phyloP scores from a whole-genome alignment of 2,797 vertebrate species.

The Enteromius treurensis region DNA sequence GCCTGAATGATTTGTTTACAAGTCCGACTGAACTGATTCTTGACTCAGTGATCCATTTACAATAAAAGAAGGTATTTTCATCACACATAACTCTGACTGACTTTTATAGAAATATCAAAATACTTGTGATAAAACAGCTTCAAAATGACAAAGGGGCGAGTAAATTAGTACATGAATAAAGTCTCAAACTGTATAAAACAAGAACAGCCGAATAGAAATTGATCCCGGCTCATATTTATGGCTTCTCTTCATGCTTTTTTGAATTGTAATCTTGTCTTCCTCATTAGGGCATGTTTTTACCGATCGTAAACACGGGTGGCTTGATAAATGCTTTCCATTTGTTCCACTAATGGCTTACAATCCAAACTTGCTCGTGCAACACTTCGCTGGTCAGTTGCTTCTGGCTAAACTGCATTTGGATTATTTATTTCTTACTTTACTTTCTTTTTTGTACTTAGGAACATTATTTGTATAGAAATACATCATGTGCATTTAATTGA shows the following conservation, averaged over 20 bases:
- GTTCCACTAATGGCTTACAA: constrained; percentile 40
- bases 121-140: neutral
- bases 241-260: constrained; percentile 11
- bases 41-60: neutral
- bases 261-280: constrained; percentile 26
- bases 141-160: neutral
- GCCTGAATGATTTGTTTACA: neutral
- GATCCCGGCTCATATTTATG: constrained; percentile 3
- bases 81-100: neutral
- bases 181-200: neutral
- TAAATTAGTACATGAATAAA: neutral
- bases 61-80: neutral
- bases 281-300: constrained; percentile 33
- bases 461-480: constrained; percentile 6
- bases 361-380: constrained; percentile 21
- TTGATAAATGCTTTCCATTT: constrained; percentile 49
- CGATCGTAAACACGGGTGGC: neutral
- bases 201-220: neutral
- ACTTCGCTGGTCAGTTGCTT: constrained; percentile 18
- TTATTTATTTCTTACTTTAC: constrained; percentile 27
- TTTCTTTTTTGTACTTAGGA: constrained; percentile 2
- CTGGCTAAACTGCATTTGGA: constrained; percentile 22
- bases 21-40: neutral
- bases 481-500: constrained; percentile 11
- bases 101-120: neutral